Evolutionary conservation across 2,797 vertebrate genomes (phyloP), one percentile per base, ranked within the genome.

Genomic region (Pterois miles): DNA sequence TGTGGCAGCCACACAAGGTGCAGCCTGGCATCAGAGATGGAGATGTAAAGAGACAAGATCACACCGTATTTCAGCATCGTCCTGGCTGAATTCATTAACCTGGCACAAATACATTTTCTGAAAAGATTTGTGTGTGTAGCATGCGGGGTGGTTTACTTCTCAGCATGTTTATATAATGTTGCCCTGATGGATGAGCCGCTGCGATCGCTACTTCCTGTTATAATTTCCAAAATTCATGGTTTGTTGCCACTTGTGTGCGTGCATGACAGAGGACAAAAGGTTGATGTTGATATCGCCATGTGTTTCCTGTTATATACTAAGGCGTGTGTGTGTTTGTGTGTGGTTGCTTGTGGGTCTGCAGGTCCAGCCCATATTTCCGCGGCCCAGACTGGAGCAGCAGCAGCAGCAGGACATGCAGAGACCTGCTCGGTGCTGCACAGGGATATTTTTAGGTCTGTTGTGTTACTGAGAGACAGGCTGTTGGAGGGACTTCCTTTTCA

Each of bases 141-240:
- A 10, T 25, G 14, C 14, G 36, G 34, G 12, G 18, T 50, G 46
- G 46, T 50, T 50, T 9, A n/a, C 60, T 74, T 67, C 6, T 23
- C 7, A n/a, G 31, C 16, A 16, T 59, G 54, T 57, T 71, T 46
- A 1, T 20, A 43, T 72, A 63, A 46, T 69, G 56, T 78, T 75
- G 74, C 25, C 34, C 38, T 72, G 60, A 83, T 81, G 43, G 68
- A 77, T 73, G 69, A 74, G 70, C 89, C 92, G 79, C 92, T 94
- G 91, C 89, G 89, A 86, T 68, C 57, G 75, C 82, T 73, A 84
- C 88, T 92, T 96, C 96, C 96, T 95, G 93, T 94, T 74, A 56
- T 76, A 83, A 71, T 86, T 86, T 87, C 56, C 57, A 90, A 86
- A 89, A 85, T 79, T 62, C 56, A 74, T 6, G 0, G 50, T 69